Base-by-base conservation (phyloP, 2,113 vertebrate species). In the Dryoscopus gambensis region DNA sequence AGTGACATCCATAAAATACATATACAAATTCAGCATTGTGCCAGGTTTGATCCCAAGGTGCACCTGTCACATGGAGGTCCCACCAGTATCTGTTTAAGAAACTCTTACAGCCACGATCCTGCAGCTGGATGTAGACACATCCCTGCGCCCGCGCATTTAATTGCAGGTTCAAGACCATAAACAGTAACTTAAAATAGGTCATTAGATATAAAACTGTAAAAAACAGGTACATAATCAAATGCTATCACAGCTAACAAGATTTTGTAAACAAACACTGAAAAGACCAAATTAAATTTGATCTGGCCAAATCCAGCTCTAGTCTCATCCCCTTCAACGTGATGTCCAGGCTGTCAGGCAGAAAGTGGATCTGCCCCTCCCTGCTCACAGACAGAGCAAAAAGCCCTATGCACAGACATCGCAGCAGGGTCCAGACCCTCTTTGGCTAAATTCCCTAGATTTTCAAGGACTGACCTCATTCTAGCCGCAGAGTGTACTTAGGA, bases 191-290 rank as follows among this genome's bases (percentile, higher is more conserved):
- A 46, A 89, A 91, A 82, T 73, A 94, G 52, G n/a, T 89, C 37
- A 60, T 47, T 56, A 90, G 78, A 90, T 88, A 95, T 4, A 93
- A 90, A 95, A 90, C 68, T n/a, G 71, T 71, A 90, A 93, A 93
- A 98, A 97, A 47, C 73, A 79, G 50, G 84, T 64, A 86, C 16
- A 49, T 59, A 60, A 57, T 60, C 62, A 91, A 94, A 97, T 31
- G 92, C 89, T 97, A 87, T 89, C 95, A 92, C 94, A 97, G 97
- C 94, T 97, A 97, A 87, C 67, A 94, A 93, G 82, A 78, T 91
- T 95, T 89, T 98, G 97, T 98, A 98, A 98, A 97, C 97, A 98
- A 89, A 88, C 59, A 95, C 49, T 60, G 59, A 94, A 96, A 95
- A 97, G 97, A 94, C 79, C 90, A 97, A 96, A 64, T 69, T 94